Evolutionary conservation across 2,888 invertebrate genomes (phyloP).

Genomic region (Megamerina dolium): DNA sequence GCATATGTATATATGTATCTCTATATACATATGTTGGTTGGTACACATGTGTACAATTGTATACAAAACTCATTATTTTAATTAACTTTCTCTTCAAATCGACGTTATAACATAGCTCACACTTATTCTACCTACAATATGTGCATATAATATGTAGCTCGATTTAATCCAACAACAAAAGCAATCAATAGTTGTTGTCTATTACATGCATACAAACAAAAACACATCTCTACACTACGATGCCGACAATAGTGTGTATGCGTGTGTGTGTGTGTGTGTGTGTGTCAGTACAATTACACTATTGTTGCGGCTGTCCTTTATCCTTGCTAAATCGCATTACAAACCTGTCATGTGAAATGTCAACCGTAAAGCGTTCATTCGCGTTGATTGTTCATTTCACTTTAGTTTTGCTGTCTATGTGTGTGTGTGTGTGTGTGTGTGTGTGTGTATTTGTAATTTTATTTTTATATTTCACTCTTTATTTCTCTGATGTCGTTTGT

Average conservation of each 20-base stretch:
- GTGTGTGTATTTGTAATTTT: not conserved
- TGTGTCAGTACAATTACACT: conserved; percentile 5
- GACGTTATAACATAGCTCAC: too few relatives aligned
- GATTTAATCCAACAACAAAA: too few relatives aligned
- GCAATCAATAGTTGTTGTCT: too few relatives aligned
- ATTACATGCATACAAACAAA: too few relatives aligned
- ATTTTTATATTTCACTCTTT: not conserved
- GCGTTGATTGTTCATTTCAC: conserved; percentile 44
- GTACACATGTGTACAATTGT: too few relatives aligned
- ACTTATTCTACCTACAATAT: too few relatives aligned
- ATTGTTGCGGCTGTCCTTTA: conserved; percentile 35
- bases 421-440: conserved; percentile 4
- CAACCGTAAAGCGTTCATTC: conserved; percentile 42
- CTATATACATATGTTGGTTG: too few relatives aligned
- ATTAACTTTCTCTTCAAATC: conserved; percentile 44
- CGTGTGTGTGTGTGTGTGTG: conserved; percentile 2
- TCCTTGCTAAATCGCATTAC: conserved; percentile 43
- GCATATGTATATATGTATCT: too few relatives aligned
- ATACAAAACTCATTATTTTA: conserved; percentile 46
- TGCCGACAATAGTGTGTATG: too few relatives aligned
- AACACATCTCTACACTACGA: too few relatives aligned
- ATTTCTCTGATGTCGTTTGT: not conserved
- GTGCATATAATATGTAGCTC: too few relatives aligned
- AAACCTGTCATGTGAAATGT: conserved; percentile 44
- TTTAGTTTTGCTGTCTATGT: conserved; percentile 22